Evolutionary conservation across 2,888 invertebrate species (phyloP), one percentile per base, ranked within the genome.

Genomic region (Mesorhabditis sp.): DNA sequence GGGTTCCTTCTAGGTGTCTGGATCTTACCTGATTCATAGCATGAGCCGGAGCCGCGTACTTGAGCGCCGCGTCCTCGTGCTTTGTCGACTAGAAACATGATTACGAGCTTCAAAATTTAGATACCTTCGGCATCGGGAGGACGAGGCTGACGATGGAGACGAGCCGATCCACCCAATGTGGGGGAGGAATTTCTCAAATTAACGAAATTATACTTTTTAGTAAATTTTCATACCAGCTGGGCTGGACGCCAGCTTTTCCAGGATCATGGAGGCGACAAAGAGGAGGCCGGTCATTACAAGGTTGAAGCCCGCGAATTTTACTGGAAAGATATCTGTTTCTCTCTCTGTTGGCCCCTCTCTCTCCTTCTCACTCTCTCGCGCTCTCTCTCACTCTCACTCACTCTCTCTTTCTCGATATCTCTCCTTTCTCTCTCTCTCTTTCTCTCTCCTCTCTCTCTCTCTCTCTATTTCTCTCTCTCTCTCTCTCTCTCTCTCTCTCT

Each of bases 271-370:
- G 41, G 74, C 63, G 61, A 85, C 71, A 72, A 86, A 83, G 10
- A 84, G 75, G 15, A 83, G 61, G 0, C 74, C 77, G 4, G 84
- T 85, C 73, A 77, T 74, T 15, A 75, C 72, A 76, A 86, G 71
- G 75, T 86, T 85, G 79, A 85, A 84, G 4, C 78, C 78, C 61
- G 82, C 79, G 75, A 75, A 85, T 74, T 78, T 77, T 45, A 85
- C 85, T 86, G 74, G 70, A 83, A 81, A 10, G 4, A 28, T 13
- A 58, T 58, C 10, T 58, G 2, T 58, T 13, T 58, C 13, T 58
- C n/a, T 58, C n/a, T 58, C n/a, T 2, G 28, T 28, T 28, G 28
- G 1, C 2, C 28, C 28, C 28, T 28, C 28, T 28, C 28, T 28
- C 28, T 28, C 28, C 28, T 2, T 28, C 28, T 28, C 28, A 28